These are phyloP conservation scores for Latrodectus hesperus DNA, from an alignment of 2,888 invertebrate species.

Conservation along the genomic window DNA sequence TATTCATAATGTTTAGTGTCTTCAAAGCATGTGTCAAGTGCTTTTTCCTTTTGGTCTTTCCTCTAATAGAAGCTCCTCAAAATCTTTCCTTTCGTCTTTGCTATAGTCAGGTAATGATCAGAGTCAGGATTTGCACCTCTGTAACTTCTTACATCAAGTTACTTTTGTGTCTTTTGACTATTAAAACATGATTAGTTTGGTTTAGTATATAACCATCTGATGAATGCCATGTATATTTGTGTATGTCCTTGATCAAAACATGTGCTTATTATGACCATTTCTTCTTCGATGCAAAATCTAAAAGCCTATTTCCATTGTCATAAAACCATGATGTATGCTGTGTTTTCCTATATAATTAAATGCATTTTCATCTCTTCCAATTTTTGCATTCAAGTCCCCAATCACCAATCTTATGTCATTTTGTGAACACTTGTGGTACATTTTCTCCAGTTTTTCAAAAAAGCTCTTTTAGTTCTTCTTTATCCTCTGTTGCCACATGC, in stretches of 20 bases:
- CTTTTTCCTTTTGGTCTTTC: background rate
- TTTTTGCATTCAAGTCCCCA: background rate
- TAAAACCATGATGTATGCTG: background rate
- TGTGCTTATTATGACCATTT: background rate
- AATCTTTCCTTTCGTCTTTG: background rate
- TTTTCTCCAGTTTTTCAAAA: constrained; percentile 13
- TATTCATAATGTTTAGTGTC: background rate
- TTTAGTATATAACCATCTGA: constrained; percentile 3
- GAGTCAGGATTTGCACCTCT: constrained; percentile 12
- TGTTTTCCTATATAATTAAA: no score
- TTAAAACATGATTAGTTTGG: constrained; percentile 2
- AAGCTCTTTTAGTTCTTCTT: background rate
- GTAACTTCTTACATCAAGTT: constrained; percentile 10
- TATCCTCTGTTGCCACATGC: constrained; percentile 17
- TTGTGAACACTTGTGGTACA: background rate
- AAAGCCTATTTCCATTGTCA: constrained; percentile 1
- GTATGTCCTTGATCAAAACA: constrained; percentile 11
- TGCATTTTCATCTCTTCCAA: no score
- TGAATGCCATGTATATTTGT: constrained; percentile 4
- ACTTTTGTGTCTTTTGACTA: constrained; percentile 3
- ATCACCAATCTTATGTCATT: constrained; percentile 9
- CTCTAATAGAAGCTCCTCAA: background rate
- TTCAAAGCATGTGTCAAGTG: background rate
- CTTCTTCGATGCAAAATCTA: constrained; percentile 8
- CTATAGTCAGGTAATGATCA: constrained; percentile 1